Evolutionary conservation across 2,888 invertebrate genomes (phyloP).

Genomic region (Molorchus minor): DNA sequence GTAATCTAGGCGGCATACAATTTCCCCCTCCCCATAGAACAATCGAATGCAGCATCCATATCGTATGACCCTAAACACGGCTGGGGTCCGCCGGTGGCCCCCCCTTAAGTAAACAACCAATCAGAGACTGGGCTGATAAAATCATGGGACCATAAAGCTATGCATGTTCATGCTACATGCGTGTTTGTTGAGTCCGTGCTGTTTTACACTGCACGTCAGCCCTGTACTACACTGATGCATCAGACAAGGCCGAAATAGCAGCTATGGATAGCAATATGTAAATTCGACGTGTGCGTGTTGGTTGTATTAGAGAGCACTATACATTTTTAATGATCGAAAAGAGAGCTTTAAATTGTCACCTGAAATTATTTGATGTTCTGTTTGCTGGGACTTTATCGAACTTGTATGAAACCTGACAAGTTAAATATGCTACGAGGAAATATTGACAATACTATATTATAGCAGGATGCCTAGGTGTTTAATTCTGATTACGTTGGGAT

Average conservation of each 20-base stretch:
- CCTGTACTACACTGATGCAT: slow-evolving; percentile 11
- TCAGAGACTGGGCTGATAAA: slow-evolving; percentile 62
- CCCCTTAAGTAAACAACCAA: slow-evolving; percentile 63
- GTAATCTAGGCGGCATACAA: slow-evolving; percentile 38
- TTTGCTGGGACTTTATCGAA: slow-evolving; percentile 12
- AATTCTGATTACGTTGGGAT: no score
- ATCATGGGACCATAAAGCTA: slow-evolving; percentile 63
- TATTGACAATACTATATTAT: neutral
- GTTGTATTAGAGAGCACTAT: slow-evolving; percentile 45
- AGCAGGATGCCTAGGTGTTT: no score
- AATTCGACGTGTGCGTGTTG: slow-evolving; percentile 40
- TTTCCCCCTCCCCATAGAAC: slow-evolving; percentile 38
- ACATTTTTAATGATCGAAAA: slow-evolving; percentile 46
- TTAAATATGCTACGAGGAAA: neutral
- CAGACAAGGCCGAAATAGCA: slow-evolving; percentile 2
- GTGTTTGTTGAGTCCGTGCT: slow-evolving; percentile 51
- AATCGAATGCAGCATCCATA: slow-evolving; percentile 55
- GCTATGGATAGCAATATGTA: slow-evolving; percentile 26
- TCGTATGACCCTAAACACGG: slow-evolving; percentile 52
- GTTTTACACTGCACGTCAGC: slow-evolving; percentile 35
- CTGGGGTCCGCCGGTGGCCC: slow-evolving; percentile 52
- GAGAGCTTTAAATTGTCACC: slow-evolving; percentile 26
- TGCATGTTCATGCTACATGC: slow-evolving; percentile 60
- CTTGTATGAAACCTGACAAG: neutral
- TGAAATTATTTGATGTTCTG: slow-evolving; percentile 27